phyloP scores from a whole-genome alignment of 2,888 invertebrate genomes.

The Harpalus rufipes region DNA sequence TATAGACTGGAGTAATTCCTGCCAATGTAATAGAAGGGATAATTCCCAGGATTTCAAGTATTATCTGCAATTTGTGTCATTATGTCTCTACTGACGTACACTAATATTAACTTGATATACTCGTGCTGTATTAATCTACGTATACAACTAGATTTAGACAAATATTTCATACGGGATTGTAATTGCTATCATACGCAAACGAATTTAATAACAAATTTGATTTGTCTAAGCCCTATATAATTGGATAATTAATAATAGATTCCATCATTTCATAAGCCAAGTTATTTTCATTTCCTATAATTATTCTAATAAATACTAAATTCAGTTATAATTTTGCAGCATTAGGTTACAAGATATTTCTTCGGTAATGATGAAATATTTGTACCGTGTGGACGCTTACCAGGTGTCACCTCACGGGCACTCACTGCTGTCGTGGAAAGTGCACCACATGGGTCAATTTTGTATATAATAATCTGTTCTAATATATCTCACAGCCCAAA shows the following conservation, averaged over 20 bases:
- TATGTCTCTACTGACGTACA: constrained; percentile 19
- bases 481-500: too few relatives aligned
- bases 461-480: too few relatives aligned
- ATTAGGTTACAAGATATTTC: too few relatives aligned
- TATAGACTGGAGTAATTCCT: constrained; percentile 29
- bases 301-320: background rate
- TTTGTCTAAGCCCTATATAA: background rate
- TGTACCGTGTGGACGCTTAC: too few relatives aligned
- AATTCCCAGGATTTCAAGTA: constrained; percentile 41
- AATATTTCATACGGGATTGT: constrained; percentile 26
- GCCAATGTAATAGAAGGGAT: constrained; percentile 42
- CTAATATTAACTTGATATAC: constrained; percentile 46
- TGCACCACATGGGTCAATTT: too few relatives aligned
- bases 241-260: background rate
- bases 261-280: background rate
- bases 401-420: too few relatives aligned
- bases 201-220: background rate
- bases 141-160: constrained; percentile 8
- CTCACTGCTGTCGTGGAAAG: too few relatives aligned
- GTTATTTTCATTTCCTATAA: background rate
- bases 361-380: too few relatives aligned
- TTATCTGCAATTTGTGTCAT: constrained; percentile 51
- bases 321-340: background rate
- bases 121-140: constrained; percentile 13
- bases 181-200: background rate